These are phyloP conservation scores for Enteromius viviparus DNA, from an alignment of 2,797 vertebrate species.

Conservation along the genomic window DNA sequence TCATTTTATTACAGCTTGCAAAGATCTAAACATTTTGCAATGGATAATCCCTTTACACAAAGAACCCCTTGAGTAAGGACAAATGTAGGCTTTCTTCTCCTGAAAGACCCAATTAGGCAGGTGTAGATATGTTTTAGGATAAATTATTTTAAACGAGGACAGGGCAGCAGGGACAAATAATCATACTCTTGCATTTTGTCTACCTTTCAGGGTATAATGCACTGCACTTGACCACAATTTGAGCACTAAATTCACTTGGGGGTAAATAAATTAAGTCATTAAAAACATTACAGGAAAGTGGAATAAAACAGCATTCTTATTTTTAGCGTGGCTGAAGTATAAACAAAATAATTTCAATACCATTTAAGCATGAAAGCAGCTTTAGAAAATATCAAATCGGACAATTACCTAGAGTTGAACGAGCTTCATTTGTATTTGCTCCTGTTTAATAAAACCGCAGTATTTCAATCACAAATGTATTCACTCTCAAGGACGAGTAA, in stretches of 20 bases:
- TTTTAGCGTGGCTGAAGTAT: not conserved
- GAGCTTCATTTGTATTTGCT: constrained; percentile 16
- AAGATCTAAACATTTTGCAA: constrained; percentile 1
- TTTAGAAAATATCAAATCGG: not conserved
- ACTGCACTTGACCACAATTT: constrained; percentile 57
- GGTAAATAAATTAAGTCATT: not conserved
- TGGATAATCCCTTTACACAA: constrained; percentile 46
- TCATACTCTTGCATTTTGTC: constrained; percentile 67
- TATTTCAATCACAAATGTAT: constrained; percentile 14
- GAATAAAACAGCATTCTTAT: constrained; percentile 5
- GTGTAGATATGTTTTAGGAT: constrained; percentile 70
- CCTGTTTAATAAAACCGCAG: not conserved
- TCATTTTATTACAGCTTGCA: constrained; percentile 26
- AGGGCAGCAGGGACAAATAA: constrained; percentile 74
- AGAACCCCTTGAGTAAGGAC: constrained; percentile 59
- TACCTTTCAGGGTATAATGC: constrained; percentile 17
- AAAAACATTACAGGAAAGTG: not conserved
- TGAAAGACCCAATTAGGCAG: constrained; percentile 72
- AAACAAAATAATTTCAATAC: constrained; percentile 1
- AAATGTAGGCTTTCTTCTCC: constrained; percentile 73
- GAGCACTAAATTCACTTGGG: no score
- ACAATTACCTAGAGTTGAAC: constrained; percentile 2
- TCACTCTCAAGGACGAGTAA: constrained; percentile 26
- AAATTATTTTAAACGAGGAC: constrained; percentile 76
- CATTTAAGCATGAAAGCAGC: constrained; percentile 16